These are phyloP conservation scores for Caenorhabditis parvicauda DNA, from an alignment of 2,888 invertebrate species.

Conservation along the genomic window DNA sequence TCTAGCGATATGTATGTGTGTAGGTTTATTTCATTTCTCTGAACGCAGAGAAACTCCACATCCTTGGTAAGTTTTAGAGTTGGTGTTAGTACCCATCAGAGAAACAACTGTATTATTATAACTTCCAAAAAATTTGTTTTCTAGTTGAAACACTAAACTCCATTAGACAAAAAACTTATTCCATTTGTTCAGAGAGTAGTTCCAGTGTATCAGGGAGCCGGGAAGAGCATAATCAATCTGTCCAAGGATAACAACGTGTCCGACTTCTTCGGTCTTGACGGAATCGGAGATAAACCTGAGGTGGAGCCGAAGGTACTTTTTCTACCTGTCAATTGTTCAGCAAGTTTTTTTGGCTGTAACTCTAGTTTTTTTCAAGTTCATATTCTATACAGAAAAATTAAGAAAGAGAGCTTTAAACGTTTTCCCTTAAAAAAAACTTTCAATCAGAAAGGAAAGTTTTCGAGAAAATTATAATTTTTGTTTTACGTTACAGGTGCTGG, in stretches of 20 bases:
- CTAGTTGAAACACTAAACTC: neutral
- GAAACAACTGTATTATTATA: neutral
- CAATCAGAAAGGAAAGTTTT: no score
- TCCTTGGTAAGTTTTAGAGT: neutral
- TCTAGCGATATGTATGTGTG: no score
- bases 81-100: no score
- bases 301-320: conserved; percentile 34
- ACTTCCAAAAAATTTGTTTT: neutral
- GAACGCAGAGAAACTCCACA: no score
- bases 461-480: neutral
- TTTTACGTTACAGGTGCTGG: neutral
- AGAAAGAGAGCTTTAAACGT: neutral
- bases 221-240: conserved; percentile 15
- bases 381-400: neutral
- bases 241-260: conserved; percentile 33
- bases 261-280: conserved; percentile 48
- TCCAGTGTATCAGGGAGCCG: conserved; percentile 59
- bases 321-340: no score
- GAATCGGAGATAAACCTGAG: conserved; percentile 44
- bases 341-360: neutral
- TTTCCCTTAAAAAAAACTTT: neutral
- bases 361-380: neutral
- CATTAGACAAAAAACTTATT: neutral
- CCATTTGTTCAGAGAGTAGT: conserved; percentile 30
- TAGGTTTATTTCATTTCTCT: no score